Evolutionary conservation across 2,888 invertebrate genomes (phyloP).

Genomic region (Lasioglossum oenotherae): DNA sequence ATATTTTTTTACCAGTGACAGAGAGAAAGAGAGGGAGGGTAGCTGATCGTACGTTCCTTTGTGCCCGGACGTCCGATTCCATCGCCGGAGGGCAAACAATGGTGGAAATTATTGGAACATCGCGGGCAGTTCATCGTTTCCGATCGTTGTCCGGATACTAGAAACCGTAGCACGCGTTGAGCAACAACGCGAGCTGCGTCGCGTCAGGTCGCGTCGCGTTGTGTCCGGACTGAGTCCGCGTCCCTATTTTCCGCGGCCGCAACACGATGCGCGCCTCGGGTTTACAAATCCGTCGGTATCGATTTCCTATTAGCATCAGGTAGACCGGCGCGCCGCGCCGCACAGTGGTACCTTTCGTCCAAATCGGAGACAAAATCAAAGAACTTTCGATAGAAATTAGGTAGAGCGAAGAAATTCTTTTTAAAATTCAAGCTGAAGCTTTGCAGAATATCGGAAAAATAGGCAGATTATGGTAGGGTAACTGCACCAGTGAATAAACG

Average conservation of each 20-base stretch:
- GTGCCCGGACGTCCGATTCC: background rate
- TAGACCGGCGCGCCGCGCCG: conserved; percentile 20
- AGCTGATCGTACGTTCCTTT: background rate
- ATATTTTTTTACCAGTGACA: background rate
- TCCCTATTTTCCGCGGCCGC: conserved; percentile 33
- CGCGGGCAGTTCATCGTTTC: conserved; percentile 7
- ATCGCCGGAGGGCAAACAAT: conserved; percentile 34
- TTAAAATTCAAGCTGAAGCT: too few species aligned
- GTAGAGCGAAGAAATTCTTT: too few species aligned
- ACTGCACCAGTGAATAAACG: too few species aligned
- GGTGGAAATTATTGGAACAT: conserved; percentile 40
- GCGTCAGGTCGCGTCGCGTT: background rate
- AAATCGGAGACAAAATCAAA: too few species aligned
- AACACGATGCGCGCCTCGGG: conserved; percentile 31
- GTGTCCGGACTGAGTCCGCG: conserved; percentile 18
- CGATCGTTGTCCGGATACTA: conserved; percentile 34
- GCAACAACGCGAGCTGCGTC: conserved; percentile 17
- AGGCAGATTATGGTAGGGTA: too few species aligned
- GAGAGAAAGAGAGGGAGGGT: background rate
- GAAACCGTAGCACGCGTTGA: conserved; percentile 36
- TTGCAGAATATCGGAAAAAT: too few species aligned
- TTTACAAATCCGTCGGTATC: conserved; percentile 54
- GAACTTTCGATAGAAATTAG: too few species aligned
- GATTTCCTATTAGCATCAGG: conserved; percentile 57
- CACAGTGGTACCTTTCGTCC: too few species aligned